Evolutionary conservation across 2,888 invertebrate species (phyloP).

Genomic region (Hetaerina titia): DNA sequence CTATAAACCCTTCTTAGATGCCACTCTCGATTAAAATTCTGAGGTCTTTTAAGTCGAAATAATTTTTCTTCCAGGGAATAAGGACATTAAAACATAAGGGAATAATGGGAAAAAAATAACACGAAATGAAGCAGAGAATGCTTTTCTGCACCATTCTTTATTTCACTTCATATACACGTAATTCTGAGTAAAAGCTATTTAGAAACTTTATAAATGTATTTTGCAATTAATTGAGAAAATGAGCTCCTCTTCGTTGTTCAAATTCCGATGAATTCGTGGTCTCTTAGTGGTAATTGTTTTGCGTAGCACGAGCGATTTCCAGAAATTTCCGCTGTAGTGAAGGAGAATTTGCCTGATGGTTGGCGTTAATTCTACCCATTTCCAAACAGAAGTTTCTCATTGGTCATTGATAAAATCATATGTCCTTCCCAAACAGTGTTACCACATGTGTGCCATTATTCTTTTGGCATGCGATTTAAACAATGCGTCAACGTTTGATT

Average conservation of each 20-base stretch:
- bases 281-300: neutral
- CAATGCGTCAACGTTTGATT: neutral
- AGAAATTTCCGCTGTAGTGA: neutral
- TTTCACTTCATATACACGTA: too few relatives aligned
- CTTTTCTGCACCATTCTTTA: too few relatives aligned
- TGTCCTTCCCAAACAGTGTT: neutral
- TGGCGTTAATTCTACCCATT: neutral
- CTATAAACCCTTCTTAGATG: too few relatives aligned
- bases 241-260: neutral
- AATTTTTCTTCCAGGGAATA: too few relatives aligned
- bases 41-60: too few relatives aligned
- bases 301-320: neutral
- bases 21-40: too few relatives aligned
- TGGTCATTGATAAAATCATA: neutral
- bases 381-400: neutral
- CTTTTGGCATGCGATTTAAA: neutral
- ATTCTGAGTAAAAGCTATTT: too few relatives aligned
- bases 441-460: neutral
- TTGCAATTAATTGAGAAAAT: neutral
- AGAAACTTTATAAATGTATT: too few relatives aligned
- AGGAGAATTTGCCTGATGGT: neutral
- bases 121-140: too few relatives aligned
- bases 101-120: too few relatives aligned
- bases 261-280: neutral
- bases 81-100: too few relatives aligned